These are phyloP conservation scores for Heliothis virescens DNA, from an alignment of 1,140 invertebrate genomes.

Conservation along the genomic window DNA sequence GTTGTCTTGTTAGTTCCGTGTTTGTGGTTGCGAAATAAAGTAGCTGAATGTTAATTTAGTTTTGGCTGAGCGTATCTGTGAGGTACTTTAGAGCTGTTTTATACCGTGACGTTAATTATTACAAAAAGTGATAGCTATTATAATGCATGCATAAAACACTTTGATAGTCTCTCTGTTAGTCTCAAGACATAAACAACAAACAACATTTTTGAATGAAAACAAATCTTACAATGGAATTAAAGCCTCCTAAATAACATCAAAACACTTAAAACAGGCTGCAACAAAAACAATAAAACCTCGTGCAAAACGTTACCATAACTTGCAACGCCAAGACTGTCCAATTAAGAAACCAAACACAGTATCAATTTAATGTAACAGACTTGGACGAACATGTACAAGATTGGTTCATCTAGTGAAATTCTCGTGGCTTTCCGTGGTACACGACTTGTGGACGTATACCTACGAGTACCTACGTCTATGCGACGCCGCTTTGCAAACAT, in stretches of 20 bases:
- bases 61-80: too few relatives aligned
- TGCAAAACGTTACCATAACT: conserved; percentile 17
- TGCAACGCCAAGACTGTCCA: conserved; percentile 60
- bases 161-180: too few relatives aligned
- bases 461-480: conserved; percentile 4
- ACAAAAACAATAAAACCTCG: background rate
- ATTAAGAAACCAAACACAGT: conserved; percentile 74
- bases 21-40: background rate
- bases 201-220: too few relatives aligned
- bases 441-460: conserved; percentile 59
- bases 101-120: too few relatives aligned
- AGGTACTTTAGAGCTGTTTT: too few relatives aligned
- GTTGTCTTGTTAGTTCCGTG: too few relatives aligned
- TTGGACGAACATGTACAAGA: conserved; percentile 68
- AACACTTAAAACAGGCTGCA: background rate
- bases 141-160: too few relatives aligned
- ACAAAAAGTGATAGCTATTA: too few relatives aligned
- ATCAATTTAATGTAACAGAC: conserved; percentile 80
- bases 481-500: conserved; percentile 55
- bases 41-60: background rate
- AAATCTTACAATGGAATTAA: too few relatives aligned
- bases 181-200: too few relatives aligned
- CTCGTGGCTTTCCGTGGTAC: conserved; percentile 71
- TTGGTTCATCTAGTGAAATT: conserved; percentile 74
- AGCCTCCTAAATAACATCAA: background rate